A percentile compares a stretch with the other conserved stretches of the same genome.
phyloP scores from a whole-genome alignment of 1,140 invertebrate species.

The Sycobia sp. region DNA sequence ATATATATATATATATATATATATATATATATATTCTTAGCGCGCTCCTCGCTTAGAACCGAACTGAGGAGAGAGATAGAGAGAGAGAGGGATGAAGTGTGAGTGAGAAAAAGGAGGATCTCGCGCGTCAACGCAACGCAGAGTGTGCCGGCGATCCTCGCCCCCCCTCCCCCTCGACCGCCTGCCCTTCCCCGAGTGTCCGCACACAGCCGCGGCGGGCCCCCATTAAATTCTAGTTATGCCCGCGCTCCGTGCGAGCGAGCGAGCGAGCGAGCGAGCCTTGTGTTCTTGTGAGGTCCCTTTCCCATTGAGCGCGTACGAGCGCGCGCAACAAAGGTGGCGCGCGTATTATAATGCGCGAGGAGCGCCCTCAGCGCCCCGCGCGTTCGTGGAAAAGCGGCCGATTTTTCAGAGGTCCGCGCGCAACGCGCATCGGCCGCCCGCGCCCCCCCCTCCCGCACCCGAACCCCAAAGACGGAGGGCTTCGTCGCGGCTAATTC shows the following conservation, averaged over 20 bases:
- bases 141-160: conserved; percentile 46
- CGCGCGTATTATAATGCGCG: too few species aligned
- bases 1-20: too few species aligned
- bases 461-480: background rate
- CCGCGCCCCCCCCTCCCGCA: background rate
- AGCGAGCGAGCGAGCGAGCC: too few species aligned
- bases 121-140: conserved; percentile 29
- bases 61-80: too few species aligned
- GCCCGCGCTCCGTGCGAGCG: conserved; percentile 5
- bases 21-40: too few species aligned
- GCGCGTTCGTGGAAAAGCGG: conserved; percentile 12
- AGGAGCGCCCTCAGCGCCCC: too few species aligned
- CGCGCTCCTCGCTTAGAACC: too few species aligned
- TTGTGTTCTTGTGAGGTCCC: conserved; percentile 28
- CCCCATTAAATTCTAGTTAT: conserved; percentile 53
- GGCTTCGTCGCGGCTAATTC: conserved; percentile 19
- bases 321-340: background rate
- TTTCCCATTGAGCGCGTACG: conserved; percentile 8
- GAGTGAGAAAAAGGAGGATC: too few species aligned
- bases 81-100: conserved; percentile 8
- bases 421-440: background rate
- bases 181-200: background rate
- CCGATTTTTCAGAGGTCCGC: conserved; percentile 41
- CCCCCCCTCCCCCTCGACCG: background rate
- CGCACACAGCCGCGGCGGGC: background rate